These are phyloP conservation scores for Formica selysi DNA, from an alignment of 1,140 invertebrate species.

Conservation along the genomic window DNA sequence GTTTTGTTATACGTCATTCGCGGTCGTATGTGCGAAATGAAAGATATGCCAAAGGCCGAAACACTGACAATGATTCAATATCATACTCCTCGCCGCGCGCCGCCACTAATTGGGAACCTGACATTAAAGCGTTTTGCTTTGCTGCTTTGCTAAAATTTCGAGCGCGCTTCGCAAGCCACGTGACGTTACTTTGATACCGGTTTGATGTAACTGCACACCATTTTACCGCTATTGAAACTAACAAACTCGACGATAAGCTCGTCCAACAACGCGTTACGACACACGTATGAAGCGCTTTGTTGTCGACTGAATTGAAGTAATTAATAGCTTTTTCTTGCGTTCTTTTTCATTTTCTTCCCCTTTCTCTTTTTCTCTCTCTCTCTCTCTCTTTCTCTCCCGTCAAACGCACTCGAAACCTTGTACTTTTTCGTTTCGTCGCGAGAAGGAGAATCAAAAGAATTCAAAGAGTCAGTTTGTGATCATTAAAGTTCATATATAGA, in stretches of 20 bases:
- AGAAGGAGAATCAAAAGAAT: conserved; percentile 4
- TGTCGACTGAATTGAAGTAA: conserved; percentile 39
- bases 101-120: conserved; percentile 49
- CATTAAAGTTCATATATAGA: not conserved
- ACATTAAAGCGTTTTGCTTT: conserved; percentile 49
- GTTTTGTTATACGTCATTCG: not conserved
- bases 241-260: conserved; percentile 52
- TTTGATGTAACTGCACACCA: conserved; percentile 20
- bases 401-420: conserved; percentile 17
- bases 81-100: conserved; percentile 12
- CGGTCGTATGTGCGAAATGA: not conserved
- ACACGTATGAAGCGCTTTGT: conserved; percentile 46
- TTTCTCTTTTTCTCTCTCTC: not conserved
- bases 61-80: conserved; percentile 34
- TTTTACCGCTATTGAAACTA: conserved; percentile 60
- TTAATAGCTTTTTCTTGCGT: conserved; percentile 36
- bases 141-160: conserved; percentile 48
- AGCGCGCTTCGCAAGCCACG: conserved; percentile 13
- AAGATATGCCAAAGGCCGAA: conserved; percentile 20
- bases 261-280: conserved; percentile 48
- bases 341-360: not conserved
- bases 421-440: not conserved
- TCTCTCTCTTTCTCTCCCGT: not conserved
- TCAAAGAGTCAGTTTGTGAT: not conserved
- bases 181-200: conserved; percentile 51